phyloP scores from a whole-genome alignment of 2,113 vertebrate genomes.

The Carassius carassius region DNA sequence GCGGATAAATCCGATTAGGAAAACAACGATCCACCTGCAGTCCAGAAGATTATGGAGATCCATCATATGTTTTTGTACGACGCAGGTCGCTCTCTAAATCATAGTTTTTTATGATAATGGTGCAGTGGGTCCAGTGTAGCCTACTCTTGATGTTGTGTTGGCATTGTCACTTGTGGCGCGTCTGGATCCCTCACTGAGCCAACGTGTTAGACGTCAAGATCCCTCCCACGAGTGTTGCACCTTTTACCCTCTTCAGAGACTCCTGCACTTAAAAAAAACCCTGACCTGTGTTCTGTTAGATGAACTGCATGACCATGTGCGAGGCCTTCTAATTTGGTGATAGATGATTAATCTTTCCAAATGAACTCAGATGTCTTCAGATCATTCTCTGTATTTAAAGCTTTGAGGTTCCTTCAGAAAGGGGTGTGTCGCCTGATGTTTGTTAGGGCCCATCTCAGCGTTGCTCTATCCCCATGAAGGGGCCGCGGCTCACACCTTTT shows the following conservation, averaged over 20 bases:
- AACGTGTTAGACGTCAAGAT: slow-evolving; percentile 64
- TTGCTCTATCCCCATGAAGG: slow-evolving; percentile 42
- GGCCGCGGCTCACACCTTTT: slow-evolving; percentile 67
- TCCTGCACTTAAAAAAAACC: not conserved
- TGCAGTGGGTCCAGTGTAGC: not conserved
- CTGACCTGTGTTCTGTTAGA: not conserved
- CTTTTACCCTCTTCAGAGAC: not conserved
- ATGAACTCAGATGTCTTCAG: slow-evolving; percentile 51
- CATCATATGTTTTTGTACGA: slow-evolving; percentile 52
- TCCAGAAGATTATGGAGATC: slow-evolving; percentile 52
- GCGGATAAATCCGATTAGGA: slow-evolving; percentile 32
- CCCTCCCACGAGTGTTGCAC: slow-evolving; percentile 62
- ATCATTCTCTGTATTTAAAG: slow-evolving; percentile 67
- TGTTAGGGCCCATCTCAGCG: slow-evolving; percentile 57
- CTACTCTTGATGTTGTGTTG: slow-evolving; percentile 36
- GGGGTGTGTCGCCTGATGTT: slow-evolving; percentile 48
- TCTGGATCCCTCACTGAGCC: slow-evolving; percentile 3
- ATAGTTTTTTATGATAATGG: not conserved
- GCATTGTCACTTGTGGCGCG: slow-evolving; percentile 26
- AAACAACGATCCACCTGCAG: slow-evolving; percentile 34
- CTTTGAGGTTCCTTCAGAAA: slow-evolving; percentile 25
- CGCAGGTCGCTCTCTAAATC: no score
- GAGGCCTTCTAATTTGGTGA: not conserved
- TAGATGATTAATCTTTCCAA: slow-evolving; percentile 48
- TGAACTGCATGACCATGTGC: not conserved